Base-by-base conservation (phyloP, 2,797 vertebrate genomes). In the Sebastiscus tertius region DNA sequence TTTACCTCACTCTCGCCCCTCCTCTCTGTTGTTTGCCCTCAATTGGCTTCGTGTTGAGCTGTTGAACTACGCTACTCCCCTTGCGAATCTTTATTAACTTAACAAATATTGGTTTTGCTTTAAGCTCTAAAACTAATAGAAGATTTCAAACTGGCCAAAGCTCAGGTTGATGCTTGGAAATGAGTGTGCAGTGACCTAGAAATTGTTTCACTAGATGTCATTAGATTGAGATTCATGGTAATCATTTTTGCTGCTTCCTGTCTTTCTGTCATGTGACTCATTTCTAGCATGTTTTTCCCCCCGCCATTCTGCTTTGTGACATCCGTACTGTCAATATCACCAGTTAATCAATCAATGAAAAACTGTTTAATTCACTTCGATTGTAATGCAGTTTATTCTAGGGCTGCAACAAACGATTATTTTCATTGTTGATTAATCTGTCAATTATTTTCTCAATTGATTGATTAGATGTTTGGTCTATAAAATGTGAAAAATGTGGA, bases 131-230 rank as follows among this genome's bases (percentile, higher is more conserved):
- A 71, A 63, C 52, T 1, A 46, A 36, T 46, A 14, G 67, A 79
- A 34, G 6, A 56, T 59, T 33, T 73, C 5, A 71, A 14, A 22
- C 52, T 33, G 22, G 58, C 65, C 72, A 82, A 68, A 80, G 49
- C 61, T 86, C 63, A 65, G 77, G 31, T 64, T 73, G 55, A 83
- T 77, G 59, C 79, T 87, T 87, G 79, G 86, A 93, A 96, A 96
- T 96, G 94, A 96, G 94, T 96, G 92, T 96, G 95, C 95, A 95
- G 95, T 91, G 75, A 82, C 82, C 78, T 83, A 83, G 82, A 64
- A 82, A 77, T 87, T 16, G 75, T 85, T 83, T 89, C 87, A 88
- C 36, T 92, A 87, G 86, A 70, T 81, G 26, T 91, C 87, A 92
- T 92, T 94, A 92, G 90, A 78, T 77, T 72, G 80, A 92, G 80